These are phyloP conservation scores for Sarotherodon lohbergeri DNA, from an alignment of 2,113 vertebrate genomes.

Conservation along the genomic window DNA sequence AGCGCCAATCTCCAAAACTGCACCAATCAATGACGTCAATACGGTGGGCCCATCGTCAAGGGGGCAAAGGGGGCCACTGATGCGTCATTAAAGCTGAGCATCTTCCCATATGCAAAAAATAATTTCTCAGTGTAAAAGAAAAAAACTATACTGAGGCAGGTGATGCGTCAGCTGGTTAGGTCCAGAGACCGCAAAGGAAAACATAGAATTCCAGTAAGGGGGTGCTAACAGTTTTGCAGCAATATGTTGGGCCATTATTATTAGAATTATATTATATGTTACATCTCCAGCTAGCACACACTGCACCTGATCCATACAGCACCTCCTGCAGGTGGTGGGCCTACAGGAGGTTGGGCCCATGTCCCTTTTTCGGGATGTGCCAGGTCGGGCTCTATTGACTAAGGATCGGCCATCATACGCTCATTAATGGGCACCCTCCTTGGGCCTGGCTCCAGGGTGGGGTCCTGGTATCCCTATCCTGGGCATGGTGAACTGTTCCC, in stretches of 20 bases:
- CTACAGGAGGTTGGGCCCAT: neutral
- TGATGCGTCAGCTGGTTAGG: neutral
- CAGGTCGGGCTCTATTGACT: neutral
- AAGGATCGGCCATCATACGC: neutral
- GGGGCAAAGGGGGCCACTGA: neutral
- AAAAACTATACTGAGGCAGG: neutral
- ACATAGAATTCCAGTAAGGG: neutral
- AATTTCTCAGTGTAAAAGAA: neutral
- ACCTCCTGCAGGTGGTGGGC: neutral
- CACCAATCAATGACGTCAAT: slow-evolving; percentile 30
- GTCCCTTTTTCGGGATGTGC: neutral
- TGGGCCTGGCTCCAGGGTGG: neutral
- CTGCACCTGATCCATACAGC: neutral
- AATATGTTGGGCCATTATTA: neutral
- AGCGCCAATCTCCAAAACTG: neutral
- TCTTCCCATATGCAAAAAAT: neutral
- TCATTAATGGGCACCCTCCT: neutral
- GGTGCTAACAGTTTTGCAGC: neutral
- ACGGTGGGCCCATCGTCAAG: neutral
- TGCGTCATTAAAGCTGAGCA: neutral
- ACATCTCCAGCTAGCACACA: neutral
- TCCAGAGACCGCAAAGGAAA: neutral
- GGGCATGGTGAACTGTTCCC: neutral
- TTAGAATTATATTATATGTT: neutral
- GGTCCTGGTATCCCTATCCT: neutral